Base-by-base conservation (phyloP, 2,113 vertebrate species). In the Apodemus sylvaticus region DNA sequence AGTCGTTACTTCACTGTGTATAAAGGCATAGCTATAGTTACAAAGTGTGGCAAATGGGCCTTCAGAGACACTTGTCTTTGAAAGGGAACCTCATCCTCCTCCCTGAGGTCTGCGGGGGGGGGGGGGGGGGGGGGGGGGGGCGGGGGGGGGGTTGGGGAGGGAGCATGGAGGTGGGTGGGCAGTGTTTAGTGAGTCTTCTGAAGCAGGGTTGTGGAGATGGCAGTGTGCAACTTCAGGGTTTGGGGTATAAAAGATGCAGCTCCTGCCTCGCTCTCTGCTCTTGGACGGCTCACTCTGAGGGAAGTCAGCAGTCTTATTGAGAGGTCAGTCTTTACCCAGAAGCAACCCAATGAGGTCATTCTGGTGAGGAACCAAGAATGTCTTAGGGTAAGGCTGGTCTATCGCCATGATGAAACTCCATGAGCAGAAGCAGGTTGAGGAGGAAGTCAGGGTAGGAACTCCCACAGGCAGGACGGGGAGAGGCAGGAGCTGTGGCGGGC, bases 11-110 rank as follows among this genome's bases (percentile, higher is more conserved):
- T 29, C 29, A 71, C 26, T 34, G 7, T 51, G 22, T 34, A 26
- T 55, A 45, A n/a, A 24, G 60, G 53, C 2, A 24, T 85, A 68
- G 36, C 55, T 53, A 91, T 76, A 81, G 64, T 55, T 55, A 51
- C 64, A 12, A 77, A 86, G 22, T 29, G n/a, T 7, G 5, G 48
- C 31, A 68, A 85, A 86, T 68, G 12, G 26, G 90, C 8, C 76
- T 51, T 68, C 5, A 64, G 66, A 86, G 81, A 34, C 7, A 53
- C 51, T 31, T n/a, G 68, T 81, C 74, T 71, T 36, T 26, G 68
- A 87, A 89, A 82, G 76, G 86, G 51, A 45, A 55, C 16, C n/a
- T 88, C 22, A 79, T n/a, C 51, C 19, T 68, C 77, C 85, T 91
- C 82, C 51, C 24, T 31, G 42, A 31, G 51, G 42, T 14, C 24